A percentile compares a stretch with the other conserved stretches of the same genome.
Evolutionary conservation across 2,888 invertebrate species (phyloP).

Genomic region (Fabriciana adippe): DNA sequence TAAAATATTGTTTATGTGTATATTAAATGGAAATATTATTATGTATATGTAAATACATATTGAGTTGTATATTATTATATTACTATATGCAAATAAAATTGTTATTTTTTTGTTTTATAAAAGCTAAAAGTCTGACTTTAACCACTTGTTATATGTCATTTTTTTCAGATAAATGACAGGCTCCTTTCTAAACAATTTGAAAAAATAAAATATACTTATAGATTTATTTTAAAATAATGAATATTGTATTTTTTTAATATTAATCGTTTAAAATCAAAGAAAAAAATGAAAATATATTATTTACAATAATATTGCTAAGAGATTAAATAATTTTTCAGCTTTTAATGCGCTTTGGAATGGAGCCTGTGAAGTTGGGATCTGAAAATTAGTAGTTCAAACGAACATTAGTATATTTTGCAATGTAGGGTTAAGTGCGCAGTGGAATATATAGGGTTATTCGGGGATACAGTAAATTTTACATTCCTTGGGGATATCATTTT

Average conservation of each 20-base stretch:
- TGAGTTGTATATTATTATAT: conserved; percentile 72
- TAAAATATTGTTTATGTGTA: conserved; percentile 76
- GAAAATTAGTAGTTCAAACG: conserved; percentile 67
- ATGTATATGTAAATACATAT: conserved; percentile 81
- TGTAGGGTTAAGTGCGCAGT: conserved; percentile 63
- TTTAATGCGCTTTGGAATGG: conserved; percentile 31
- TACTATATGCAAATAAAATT: conserved; percentile 77
- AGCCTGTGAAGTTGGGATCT: conserved; percentile 54
- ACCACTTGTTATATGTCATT: conserved; percentile 74
- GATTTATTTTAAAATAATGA: conserved; percentile 6
- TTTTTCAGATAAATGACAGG: conserved; percentile 59
- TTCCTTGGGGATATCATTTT: conserved; percentile 71
- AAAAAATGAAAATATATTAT: neutral
- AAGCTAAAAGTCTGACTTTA: conserved; percentile 81
- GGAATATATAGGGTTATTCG: conserved; percentile 60
- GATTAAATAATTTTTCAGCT: neutral
- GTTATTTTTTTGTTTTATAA: conserved; percentile 75
- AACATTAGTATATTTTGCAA: conserved; percentile 64
- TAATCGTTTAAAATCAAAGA: conserved; percentile 2
- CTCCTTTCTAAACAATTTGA: conserved; percentile 26
- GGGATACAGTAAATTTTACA: conserved; percentile 70
- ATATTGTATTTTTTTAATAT: conserved; percentile 9
- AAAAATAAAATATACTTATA: conserved; percentile 4
- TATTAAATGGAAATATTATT: conserved; percentile 74
- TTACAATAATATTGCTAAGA: neutral